These are phyloP conservation scores for Coelopa pilipes DNA, from an alignment of 2,888 invertebrate species.

Conservation along the genomic window DNA sequence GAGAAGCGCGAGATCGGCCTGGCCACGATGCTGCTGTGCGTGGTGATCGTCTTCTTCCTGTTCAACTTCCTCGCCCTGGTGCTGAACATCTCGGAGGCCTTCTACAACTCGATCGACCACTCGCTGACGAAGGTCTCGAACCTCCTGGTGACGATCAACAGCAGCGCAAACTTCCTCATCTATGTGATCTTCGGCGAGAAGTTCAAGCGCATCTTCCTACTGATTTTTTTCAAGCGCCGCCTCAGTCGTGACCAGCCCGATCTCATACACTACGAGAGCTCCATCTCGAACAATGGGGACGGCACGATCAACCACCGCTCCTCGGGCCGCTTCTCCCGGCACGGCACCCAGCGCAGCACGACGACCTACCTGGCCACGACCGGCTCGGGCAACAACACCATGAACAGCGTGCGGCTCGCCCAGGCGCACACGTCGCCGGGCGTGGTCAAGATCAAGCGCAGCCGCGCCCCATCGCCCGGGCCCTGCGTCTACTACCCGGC, in stretches of 20 bases:
- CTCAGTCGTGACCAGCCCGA: slow-evolving; percentile 77
- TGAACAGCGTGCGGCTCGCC: slow-evolving; percentile 62
- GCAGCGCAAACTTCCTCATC: slow-evolving; percentile 96
- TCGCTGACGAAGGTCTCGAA: slow-evolving; percentile 86
- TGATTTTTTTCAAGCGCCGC: slow-evolving; percentile 78
- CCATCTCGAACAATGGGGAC: slow-evolving; percentile 84
- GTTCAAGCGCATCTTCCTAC: slow-evolving; percentile 87
- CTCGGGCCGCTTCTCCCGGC: slow-evolving; percentile 72
- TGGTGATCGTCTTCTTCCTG: slow-evolving; percentile 93
- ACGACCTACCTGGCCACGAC: slow-evolving; percentile 57
- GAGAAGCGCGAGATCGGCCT: slow-evolving; percentile 93
- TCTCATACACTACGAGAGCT: slow-evolving; percentile 84
- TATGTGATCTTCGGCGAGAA: slow-evolving; percentile 98
- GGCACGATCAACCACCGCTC: slow-evolving; percentile 70
- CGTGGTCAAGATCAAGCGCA: slow-evolving; percentile 62
- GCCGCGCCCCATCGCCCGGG: slow-evolving; percentile 67
- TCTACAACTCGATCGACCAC: slow-evolving; percentile 74
- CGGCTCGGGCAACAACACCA: slow-evolving; percentile 49
- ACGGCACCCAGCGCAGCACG: slow-evolving; percentile 67
- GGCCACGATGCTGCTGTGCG: slow-evolving; percentile 94
- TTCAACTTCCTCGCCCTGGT: slow-evolving; percentile 90
- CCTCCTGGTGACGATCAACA: slow-evolving; percentile 94
- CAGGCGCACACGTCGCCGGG: slow-evolving; percentile 54
- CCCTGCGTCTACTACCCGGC: slow-evolving; percentile 68
- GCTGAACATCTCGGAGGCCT: slow-evolving; percentile 87